Base-by-base conservation (phyloP, 2,113 vertebrate species). In the Uropsilus gracilis region DNA sequence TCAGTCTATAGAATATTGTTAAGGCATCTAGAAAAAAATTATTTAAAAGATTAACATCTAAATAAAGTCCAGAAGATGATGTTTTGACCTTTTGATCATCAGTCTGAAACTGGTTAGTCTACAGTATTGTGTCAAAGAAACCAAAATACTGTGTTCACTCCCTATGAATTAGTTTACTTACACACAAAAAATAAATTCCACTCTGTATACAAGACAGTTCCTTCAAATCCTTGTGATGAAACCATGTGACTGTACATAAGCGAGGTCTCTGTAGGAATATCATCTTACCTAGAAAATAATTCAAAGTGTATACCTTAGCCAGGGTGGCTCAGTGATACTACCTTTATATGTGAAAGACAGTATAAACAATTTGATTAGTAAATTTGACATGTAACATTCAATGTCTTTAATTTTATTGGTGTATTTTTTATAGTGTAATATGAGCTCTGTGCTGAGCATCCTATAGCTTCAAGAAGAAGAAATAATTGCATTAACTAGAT, bases 361-460 rank as follows among this genome's bases (percentile, higher is more conserved):
- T 63, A 63, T 82, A 94, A 26, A 24, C 18, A 86, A 42, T 5
- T 91, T 82, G n/a, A 86, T 93, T 77, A 87, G 28, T 63, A 93
- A 73, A 66, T 80, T 12, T 76, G 46, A 64, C n/a, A 53, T 71
- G 8, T 39, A 68, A 63, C 3, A 42, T 76, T 63, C 4, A 61
- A 5, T 68, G 7, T 44, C 61, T 92, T 94, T 66, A 61, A 50
- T 72, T 86, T 91, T 73, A 72, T 17, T 80, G 32, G 2, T 63
- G 18, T 87, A n/a, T 83, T 50, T 82, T 50, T 77, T 61, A 59
- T 37, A 48, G 26, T 81, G 37, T 8, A 86, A n/a, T 9, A n/a
- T 82, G 26, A 88, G 3, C 1, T 88, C 24, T 83, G 6, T 86
- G 20, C 9, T 89, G 17, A 17, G 18, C 63, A 53, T 66, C 28